A percentile compares a stretch with the other conserved stretches of the same genome.
Evolutionary conservation across 2,113 vertebrate species (phyloP).

Genomic region (Pipa parva): DNA sequence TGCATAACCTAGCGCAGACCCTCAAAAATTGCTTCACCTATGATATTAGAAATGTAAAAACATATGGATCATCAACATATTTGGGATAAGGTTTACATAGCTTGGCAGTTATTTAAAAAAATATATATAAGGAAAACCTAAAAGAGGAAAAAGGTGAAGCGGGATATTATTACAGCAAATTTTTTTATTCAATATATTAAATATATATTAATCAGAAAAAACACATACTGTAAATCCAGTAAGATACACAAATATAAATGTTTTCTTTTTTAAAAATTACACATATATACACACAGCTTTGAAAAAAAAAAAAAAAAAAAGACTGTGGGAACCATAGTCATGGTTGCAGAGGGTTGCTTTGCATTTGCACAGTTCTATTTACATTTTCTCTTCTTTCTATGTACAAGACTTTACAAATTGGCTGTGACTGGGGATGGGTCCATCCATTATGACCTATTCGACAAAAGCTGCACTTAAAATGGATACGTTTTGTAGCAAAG

Average conservation of each 20-base stretch:
- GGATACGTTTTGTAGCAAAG: background rate
- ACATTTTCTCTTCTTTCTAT: slow-evolving; percentile 29
- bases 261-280: slow-evolving; percentile 47
- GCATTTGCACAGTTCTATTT: slow-evolving; percentile 28
- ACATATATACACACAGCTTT: slow-evolving; percentile 65
- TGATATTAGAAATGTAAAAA: too few relatives aligned
- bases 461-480: background rate
- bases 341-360: slow-evolving; percentile 28
- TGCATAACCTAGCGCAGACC: too few relatives aligned
- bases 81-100: too few relatives aligned
- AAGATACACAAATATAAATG: slow-evolving; percentile 69
- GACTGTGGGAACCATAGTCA: slow-evolving; percentile 28
- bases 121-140: background rate
- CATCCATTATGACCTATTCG: slow-evolving; percentile 3
- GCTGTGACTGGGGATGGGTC: slow-evolving; percentile 21
- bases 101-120: background rate
- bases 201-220: slow-evolving; percentile 59
- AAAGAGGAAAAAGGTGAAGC: background rate
- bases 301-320: too few relatives aligned
- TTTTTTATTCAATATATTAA: slow-evolving; percentile 53
- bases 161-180: slow-evolving; percentile 47
- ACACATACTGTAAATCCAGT: slow-evolving; percentile 59
- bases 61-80: too few relatives aligned
- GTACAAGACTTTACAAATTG: slow-evolving; percentile 41
- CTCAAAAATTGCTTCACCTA: too few relatives aligned